These are phyloP conservation scores for Amorpha juglandis DNA, from an alignment of 2,888 invertebrate genomes.

Conservation along the genomic window DNA sequence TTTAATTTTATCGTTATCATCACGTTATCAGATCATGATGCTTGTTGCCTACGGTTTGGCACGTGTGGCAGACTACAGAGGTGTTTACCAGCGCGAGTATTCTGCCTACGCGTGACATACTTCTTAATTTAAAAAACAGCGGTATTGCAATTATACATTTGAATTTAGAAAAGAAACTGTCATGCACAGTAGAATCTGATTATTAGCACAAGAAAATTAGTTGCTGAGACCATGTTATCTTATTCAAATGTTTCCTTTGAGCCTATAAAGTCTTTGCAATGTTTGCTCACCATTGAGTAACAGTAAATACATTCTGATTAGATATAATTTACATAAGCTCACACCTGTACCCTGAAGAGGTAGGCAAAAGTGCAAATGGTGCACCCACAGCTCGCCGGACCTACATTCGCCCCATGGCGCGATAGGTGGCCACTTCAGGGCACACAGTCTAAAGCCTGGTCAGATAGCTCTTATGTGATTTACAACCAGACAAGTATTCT, in stretches of 20 bases:
- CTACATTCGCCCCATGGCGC: no score
- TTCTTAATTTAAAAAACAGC: constrained; percentile 26
- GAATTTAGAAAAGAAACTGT: background rate
- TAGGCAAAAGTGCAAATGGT: no score
- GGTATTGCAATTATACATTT: background rate
- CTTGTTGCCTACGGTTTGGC: constrained; percentile 47
- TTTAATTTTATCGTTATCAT: constrained; percentile 32
- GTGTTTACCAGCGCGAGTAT: constrained; percentile 57
- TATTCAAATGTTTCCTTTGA: background rate
- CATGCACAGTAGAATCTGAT: background rate
- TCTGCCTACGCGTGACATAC: constrained; percentile 50
- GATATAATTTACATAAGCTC: no score
- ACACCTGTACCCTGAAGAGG: no score
- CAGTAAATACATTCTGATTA: no score
- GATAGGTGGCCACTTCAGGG: no score
- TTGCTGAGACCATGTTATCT: background rate
- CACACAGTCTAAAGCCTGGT: no score
- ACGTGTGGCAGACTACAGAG: constrained; percentile 58
- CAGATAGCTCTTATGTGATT: no score
- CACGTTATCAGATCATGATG: constrained; percentile 44
- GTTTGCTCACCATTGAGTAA: background rate
- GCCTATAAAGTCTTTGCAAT: background rate
- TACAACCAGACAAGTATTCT: no score
- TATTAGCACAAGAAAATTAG: background rate
- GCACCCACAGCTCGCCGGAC: no score